phyloP scores from a whole-genome alignment of 1,140 invertebrate genomes.

The Eumeta japonica region DNA sequence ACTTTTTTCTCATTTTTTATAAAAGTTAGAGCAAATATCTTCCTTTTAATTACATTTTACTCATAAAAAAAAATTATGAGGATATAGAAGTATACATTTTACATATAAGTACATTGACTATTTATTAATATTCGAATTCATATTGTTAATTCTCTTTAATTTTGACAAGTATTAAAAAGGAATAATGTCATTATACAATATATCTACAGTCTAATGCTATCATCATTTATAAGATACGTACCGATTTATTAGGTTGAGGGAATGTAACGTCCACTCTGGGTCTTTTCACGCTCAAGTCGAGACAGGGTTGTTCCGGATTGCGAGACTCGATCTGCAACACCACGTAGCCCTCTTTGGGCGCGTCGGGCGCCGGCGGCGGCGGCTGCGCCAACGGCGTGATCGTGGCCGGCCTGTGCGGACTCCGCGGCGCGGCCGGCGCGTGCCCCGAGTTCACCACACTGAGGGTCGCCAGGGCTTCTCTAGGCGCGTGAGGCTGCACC shows the following conservation, averaged over 20 bases:
- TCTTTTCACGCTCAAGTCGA: constrained; percentile 81
- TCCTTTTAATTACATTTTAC: too few species aligned
- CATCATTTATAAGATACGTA: constrained; percentile 24
- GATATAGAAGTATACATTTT: too few species aligned
- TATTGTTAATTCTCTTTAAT: too few species aligned
- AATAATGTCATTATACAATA: too few species aligned
- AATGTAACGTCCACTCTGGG: constrained; percentile 61
- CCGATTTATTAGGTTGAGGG: constrained; percentile 51
- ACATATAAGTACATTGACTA: too few species aligned
- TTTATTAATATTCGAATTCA: too few species aligned
- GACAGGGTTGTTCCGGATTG: constrained; percentile 63
- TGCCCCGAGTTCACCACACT: constrained; percentile 63
- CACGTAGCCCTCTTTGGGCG: constrained; percentile 60
- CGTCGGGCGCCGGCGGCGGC: constrained; percentile 21
- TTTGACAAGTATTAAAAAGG: too few species aligned
- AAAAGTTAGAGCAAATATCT: too few species aligned
- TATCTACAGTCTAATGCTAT: not conserved
- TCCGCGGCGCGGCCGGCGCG: constrained; percentile 25
- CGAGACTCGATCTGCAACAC: constrained; percentile 61
- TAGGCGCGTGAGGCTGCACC: not conserved
- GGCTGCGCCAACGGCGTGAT: constrained; percentile 8
- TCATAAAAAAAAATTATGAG: too few species aligned
- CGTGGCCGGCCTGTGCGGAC: constrained; percentile 56
- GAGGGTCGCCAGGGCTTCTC: constrained; percentile 63
- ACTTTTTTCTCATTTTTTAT: too few species aligned